Evolutionary conservation across 2,888 invertebrate genomes (phyloP), one percentile per base, ranked within the genome.

Genomic region (Chamaedrilus cognettii): DNA sequence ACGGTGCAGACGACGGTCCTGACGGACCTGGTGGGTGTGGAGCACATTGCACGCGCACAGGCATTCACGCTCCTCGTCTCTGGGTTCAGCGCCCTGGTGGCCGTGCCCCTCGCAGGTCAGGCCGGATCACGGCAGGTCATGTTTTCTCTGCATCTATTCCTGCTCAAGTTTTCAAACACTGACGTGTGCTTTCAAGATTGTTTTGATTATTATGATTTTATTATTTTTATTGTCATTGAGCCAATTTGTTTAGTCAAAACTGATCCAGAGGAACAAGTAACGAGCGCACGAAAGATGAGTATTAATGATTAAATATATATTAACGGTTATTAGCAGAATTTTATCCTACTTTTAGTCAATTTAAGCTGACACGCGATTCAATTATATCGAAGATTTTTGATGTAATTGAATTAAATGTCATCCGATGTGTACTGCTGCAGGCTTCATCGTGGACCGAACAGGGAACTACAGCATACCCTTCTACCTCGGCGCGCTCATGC

Each of bases 101-200:
- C 64, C 28, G 65, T 67, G 2, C 67, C 70, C 15, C 30, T 70
- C n/a, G 70, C 66, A 35, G 70, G 70, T 67, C n/a, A 23, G 42
- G 11, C 19, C 11, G 42, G 11, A 42, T 42, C 42, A 42, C n/a
- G n/a, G n/a, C n/a, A n/a, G n/a, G n/a, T n/a, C n/a, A n/a, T n/a
- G n/a, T n/a, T n/a, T n/a, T n/a, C n/a, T n/a, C n/a, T n/a, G n/a
- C n/a, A n/a, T n/a, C n/a, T n/a, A n/a, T n/a, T n/a, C n/a, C n/a
- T n/a, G n/a, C n/a, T n/a, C n/a, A n/a, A n/a, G n/a, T n/a, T n/a
- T n/a, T n/a, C n/a, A n/a, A n/a, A n/a, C n/a, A n/a, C n/a, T n/a
- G n/a, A n/a, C n/a, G n/a, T n/a, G n/a, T n/a, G n/a, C n/a, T n/a
- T n/a, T n/a, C n/a, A n/a, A n/a, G n/a, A n/a, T n/a, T n/a, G n/a